Conservation (phyloP, 2,888 invertebrate species). For the Mystacides longicornis region DNA sequence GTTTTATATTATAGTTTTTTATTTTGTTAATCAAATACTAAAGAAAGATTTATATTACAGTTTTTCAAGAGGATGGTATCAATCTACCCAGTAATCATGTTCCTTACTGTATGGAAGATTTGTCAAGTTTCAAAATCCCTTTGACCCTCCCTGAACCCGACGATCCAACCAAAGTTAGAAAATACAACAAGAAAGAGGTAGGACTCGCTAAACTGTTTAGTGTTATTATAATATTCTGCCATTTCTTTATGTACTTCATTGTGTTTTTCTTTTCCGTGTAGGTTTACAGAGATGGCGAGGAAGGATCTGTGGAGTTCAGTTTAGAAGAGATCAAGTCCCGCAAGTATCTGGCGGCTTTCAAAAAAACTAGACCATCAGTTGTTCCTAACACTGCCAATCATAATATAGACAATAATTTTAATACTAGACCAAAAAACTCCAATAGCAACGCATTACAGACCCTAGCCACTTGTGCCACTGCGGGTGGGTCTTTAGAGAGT, state of each 20-base stretch:
- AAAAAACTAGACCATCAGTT: slow-evolving; percentile 5
- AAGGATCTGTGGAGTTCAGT: slow-evolving; percentile 60
- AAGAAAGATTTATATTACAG: slow-evolving; percentile 33
- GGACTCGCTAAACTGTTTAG: not conserved
- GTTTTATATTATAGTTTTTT: not conserved
- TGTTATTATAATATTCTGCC: not conserved
- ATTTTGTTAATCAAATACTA: not conserved
- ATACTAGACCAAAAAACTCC: not conserved
- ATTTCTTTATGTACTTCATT: not conserved
- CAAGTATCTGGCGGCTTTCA: slow-evolving; percentile 36
- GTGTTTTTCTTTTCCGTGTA: slow-evolving; percentile 25
- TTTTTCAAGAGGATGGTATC: slow-evolving; percentile 56
- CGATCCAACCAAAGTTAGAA: slow-evolving; percentile 53
- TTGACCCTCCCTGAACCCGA: slow-evolving; percentile 55
- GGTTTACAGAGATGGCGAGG: slow-evolving; percentile 48
- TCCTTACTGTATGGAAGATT: slow-evolving; percentile 48
- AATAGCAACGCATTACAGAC: slow-evolving; percentile 38
- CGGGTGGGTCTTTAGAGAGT: slow-evolving; percentile 35
- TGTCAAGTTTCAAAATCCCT: slow-evolving; percentile 46
- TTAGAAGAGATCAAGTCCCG: slow-evolving; percentile 69
- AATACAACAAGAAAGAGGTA: slow-evolving; percentile 63
- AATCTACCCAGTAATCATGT: slow-evolving; percentile 41
- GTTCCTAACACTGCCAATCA: not conserved
- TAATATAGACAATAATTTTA: slow-evolving; percentile 1
- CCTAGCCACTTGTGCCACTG: slow-evolving; percentile 44